phyloP scores from a whole-genome alignment of 2,797 vertebrate genomes.

The Bucorvus abyssinicus region DNA sequence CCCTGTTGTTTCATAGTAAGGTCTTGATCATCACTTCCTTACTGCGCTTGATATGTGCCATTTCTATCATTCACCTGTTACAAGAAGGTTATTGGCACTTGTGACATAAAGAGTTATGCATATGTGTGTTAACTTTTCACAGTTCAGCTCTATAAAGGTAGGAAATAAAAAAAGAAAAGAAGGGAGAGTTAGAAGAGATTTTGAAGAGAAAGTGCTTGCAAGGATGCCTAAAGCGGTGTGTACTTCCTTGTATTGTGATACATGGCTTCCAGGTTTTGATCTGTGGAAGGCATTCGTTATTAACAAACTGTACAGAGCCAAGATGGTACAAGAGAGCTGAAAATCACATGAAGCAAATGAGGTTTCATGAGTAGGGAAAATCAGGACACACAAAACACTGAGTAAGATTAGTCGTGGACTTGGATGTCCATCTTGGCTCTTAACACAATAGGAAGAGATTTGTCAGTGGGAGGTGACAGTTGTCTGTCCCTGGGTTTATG shows the following conservation, averaged over 20 bases:
- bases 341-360: background rate
- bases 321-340: background rate
- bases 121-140: background rate
- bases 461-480: background rate
- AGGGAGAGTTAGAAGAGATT: background rate
- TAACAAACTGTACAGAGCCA: background rate
- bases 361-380: background rate
- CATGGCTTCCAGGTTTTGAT: background rate
- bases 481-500: background rate
- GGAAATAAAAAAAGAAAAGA: fast-evolving
- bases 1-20: background rate
- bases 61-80: background rate
- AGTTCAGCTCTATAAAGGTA: background rate
- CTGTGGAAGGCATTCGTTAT: background rate
- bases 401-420: background rate
- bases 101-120: background rate
- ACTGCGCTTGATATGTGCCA: background rate
- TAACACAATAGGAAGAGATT: background rate
- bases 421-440: background rate
- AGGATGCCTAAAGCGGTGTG: background rate
- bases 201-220: background rate
- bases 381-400: background rate
- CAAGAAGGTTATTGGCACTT: background rate
- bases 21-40: background rate
- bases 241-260: background rate